Evolutionary conservation across 2,113 vertebrate species (phyloP).

Genomic region (Oryzias melastigma): DNA sequence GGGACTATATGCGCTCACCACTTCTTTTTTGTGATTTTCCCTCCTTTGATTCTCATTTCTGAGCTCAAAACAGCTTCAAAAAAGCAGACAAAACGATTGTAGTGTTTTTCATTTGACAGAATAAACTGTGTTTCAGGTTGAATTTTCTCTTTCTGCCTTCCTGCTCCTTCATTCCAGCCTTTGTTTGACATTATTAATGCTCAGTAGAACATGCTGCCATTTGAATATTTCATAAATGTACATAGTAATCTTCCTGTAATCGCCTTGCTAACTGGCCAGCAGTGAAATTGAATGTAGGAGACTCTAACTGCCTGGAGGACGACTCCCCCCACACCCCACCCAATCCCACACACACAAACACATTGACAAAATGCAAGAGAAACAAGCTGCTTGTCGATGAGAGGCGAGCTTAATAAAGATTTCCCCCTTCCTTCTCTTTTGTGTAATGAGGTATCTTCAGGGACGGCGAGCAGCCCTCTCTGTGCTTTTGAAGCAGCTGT

Average conservation of each 20-base stretch:
- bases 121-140: slow-evolving; percentile 27
- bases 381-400: slow-evolving; percentile 82
- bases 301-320: slow-evolving; percentile 23
- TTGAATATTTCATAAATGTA: slow-evolving; percentile 97
- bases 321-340: slow-evolving; percentile 3
- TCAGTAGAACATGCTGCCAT: slow-evolving; percentile 91
- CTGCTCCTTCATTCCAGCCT: slow-evolving; percentile 26
- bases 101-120: too few relatives aligned
- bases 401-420: slow-evolving; percentile 87
- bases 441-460: slow-evolving; percentile 90
- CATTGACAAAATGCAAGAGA: slow-evolving; percentile 20
- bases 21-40: too few relatives aligned
- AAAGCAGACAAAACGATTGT: too few relatives aligned
- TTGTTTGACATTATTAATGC: slow-evolving; percentile 94
- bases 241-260: slow-evolving; percentile 96
- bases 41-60: too few relatives aligned
- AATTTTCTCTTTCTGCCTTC: slow-evolving; percentile 25
- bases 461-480: slow-evolving; percentile 84
- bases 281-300: slow-evolving; percentile 66
- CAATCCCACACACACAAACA: slow-evolving; percentile 8
- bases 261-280: slow-evolving; percentile 91
- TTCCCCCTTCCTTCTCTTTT: slow-evolving; percentile 51
- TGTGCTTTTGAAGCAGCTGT: slow-evolving; percentile 95
- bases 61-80: too few relatives aligned
- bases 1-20: too few relatives aligned